Evolutionary conservation across 2,888 invertebrate species (phyloP), one percentile per base, ranked within the genome.

Genomic region (Marronus borbonicus): DNA sequence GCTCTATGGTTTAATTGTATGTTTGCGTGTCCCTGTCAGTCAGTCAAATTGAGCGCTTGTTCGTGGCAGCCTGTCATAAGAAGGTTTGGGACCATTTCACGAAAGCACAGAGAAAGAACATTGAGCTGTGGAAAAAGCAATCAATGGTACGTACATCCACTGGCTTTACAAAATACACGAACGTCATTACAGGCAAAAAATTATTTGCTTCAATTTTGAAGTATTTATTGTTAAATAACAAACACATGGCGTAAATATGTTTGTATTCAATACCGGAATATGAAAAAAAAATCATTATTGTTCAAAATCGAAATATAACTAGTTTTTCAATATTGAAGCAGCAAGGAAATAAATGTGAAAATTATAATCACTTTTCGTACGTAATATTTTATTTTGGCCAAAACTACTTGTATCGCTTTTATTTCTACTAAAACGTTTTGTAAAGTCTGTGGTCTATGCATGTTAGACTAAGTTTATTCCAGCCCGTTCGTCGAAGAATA

Each of bases 81-180:
- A 97, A 97, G 91, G 97, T 97, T 90, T 98, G 98, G 98, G 98
- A 98, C 94, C 98, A 98, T 94, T 98, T 98, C 94, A 97, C 97
- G 91, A 98, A 98, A 93, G 96, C 98, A 86, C 98, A 98, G 91
- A 93, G 98, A 92, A 98, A 98, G 94, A 98, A 98, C 92, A 96
- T 98, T 90, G 97, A 98, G 91, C 93, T 95, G 89, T 98, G 98
- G 98, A 96, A 96, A 91, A 98, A 96, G 92, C 96, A 97, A 92
- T 95, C 96, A 80, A 94, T 95, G 96, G 98, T 98, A 95, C 92
- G 89, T 89, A 89, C 86, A 82, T 79, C 84, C 85, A 83, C 83
- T 84, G 84, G 83, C 84, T 81, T 81, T 85, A 80, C 76, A 77
- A 81, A 69, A 68, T 76, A 12, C 50, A 24, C 24, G 64, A 70